Evolutionary conservation across 2,797 vertebrate species (phyloP).

Genomic region (Leptodactylus fallax): DNA sequence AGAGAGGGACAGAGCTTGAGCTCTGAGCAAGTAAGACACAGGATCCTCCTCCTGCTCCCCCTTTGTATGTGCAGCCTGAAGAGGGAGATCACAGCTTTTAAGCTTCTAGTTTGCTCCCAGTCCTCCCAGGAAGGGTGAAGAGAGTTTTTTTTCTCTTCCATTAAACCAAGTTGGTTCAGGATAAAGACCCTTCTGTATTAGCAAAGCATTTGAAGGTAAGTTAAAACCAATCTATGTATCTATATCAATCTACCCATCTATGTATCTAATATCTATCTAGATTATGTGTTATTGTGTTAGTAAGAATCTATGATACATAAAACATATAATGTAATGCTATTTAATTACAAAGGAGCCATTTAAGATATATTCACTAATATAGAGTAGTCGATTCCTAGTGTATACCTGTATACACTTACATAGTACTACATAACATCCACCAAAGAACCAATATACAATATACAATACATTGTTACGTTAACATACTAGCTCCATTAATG

Average conservation of each 20-base stretch:
- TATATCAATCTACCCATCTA: neutral
- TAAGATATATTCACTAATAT: neutral
- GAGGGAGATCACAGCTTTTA: conserved; percentile 48
- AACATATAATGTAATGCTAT: neutral
- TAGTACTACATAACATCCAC: neutral
- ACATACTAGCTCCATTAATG: neutral
- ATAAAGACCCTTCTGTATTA: conserved; percentile 46
- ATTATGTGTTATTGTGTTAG: neutral
- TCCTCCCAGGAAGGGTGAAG: conserved; percentile 67
- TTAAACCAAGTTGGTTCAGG: conserved; percentile 75
- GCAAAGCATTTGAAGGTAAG: conserved; percentile 69
- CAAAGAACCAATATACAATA: neutral
- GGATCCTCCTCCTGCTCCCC: conserved; percentile 62
- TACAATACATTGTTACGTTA: neutral
- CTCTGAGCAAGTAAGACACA: conserved; percentile 74
- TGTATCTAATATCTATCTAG: neutral
- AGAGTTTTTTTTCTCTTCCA: conserved; percentile 52
- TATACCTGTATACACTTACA: neutral
- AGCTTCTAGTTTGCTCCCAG: neutral
- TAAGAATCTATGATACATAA: neutral
- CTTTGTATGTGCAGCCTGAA: conserved; percentile 47
- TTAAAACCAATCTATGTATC: neutral
- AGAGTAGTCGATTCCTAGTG: neutral
- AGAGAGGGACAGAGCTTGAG: conserved; percentile 88
- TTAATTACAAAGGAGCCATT: conserved; percentile 17